Base-by-base conservation (phyloP, 2,888 invertebrate species). In the Drosophila mayaguana region DNA sequence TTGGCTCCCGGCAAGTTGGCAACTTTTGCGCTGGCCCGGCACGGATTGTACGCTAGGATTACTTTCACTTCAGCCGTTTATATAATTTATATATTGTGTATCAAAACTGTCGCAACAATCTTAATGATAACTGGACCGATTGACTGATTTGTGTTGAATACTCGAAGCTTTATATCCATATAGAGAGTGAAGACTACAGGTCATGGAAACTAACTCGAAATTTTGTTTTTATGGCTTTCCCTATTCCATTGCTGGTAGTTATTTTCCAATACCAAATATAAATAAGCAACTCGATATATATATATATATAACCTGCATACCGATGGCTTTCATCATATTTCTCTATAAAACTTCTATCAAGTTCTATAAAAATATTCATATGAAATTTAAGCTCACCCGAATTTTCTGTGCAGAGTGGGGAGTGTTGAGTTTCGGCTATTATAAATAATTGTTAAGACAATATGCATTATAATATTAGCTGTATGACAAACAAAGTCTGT, bases 11-110 rank as follows among this genome's bases (percentile, higher is more conserved):
- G 1, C 20, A 34, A 7, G 43, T 18, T 9, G 56, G 53, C 28
- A 20, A 28, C 5, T 75, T 75, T 14, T 48, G 18, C 1, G 51
- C 65, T n/a, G 78, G 80, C 14, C 80, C 80, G 1, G 28, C 68
- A 11, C 63, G 80, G 4, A 62, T 62, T 28, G 22, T 71, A 5
- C 67, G 51, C 16, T 71, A 64, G 40, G 38, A 34, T 16, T 12
- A 2, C 11, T 45, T 18, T 7, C 36, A 7, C 9, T 34, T 6
- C 3, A 40, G 45, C 22, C 38, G 45, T 63, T 46, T 9, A 55
- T 14, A 28, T 48, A 45, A 36, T 25, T 45, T 16, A 36, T 16
- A 36, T 46, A 36, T 40, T 32, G n/a, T 56, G 38, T 63, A 46
- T 46, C 14, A 18, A 12, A 62, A 43, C 5, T 53, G 61, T 32